A percentile compares a stretch with the other conserved stretches of the same genome.
Conservation (phyloP, 2,888 invertebrate species). For the Drosophila paramelanica region DNA sequence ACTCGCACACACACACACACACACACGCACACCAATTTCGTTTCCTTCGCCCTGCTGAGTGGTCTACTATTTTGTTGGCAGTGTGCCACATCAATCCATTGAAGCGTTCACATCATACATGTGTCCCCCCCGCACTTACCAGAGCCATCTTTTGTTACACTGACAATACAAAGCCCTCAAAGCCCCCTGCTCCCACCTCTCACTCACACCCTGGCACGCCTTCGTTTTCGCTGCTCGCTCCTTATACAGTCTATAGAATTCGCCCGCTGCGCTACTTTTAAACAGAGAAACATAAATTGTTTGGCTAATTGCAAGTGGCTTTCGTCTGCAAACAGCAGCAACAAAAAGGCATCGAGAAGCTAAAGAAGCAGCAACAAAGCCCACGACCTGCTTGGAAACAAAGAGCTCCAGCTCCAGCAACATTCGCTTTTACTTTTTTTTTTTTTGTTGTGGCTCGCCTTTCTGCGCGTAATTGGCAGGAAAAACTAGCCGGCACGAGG, state of each 20-base stretch:
- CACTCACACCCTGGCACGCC: too few species aligned
- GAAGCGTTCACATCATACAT: slow-evolving; percentile 39
- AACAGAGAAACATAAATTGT: slow-evolving; percentile 69
- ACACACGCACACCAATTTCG: neutral
- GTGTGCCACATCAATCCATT: slow-evolving; percentile 53
- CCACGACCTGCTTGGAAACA: slow-evolving; percentile 24
- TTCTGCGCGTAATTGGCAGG: slow-evolving; percentile 67
- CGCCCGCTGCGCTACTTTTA: slow-evolving; percentile 40
- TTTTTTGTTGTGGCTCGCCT: slow-evolving; percentile 19
- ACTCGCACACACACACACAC: neutral
- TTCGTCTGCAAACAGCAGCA: slow-evolving; percentile 19
- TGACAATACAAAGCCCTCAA: slow-evolving; percentile 17
- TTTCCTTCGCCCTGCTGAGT: neutral
- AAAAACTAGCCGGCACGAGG: slow-evolving; percentile 24
- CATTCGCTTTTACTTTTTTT: slow-evolving; percentile 13
- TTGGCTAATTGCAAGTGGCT: slow-evolving; percentile 76
- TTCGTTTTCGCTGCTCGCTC: too few species aligned
- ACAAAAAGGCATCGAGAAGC: slow-evolving; percentile 6
- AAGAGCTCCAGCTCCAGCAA: slow-evolving; percentile 14
- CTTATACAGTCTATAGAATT: slow-evolving; percentile 4
- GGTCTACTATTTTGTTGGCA: slow-evolving; percentile 33
- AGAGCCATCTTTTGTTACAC: slow-evolving; percentile 30
- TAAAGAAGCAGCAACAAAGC: slow-evolving; percentile 7
- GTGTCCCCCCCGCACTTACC: neutral
- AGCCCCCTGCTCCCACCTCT: neutral